Percentiles rank a stretch among this genome's conserved stretches.
These are phyloP conservation scores for Aurelia coerulea DNA, from an alignment of 30 jellyfish, hydroid and myxozoan species.

Conservation along the genomic window DNA sequence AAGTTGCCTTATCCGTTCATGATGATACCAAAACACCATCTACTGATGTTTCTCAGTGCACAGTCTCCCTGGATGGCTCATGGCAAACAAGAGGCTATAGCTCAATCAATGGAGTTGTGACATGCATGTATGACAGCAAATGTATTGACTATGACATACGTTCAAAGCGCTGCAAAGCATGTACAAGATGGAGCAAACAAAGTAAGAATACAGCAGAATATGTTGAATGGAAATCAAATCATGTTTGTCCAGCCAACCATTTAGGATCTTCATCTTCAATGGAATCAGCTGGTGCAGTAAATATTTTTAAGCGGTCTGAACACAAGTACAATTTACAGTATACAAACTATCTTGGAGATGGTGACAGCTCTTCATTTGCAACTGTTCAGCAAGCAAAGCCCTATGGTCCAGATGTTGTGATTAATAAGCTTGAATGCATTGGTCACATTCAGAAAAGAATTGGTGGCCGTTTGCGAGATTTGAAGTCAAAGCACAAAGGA, in stretches of 20 bases:
- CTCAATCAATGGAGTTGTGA: not conserved
- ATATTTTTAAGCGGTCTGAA: not conserved
- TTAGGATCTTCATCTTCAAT: not conserved
- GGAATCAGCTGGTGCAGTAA: not conserved
- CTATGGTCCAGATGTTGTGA: not conserved
- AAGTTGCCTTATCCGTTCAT: not conserved
- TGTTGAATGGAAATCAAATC: not conserved
- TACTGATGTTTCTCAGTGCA: not conserved
- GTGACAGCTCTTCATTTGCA: slow-evolving; percentile 1
- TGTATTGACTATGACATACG: not conserved
- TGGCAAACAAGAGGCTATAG: slow-evolving; percentile 14
- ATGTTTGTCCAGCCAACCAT: not conserved
- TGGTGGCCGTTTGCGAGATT: no score
- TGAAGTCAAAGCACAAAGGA: no score
- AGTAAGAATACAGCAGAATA: not conserved
- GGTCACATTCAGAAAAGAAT: no score
- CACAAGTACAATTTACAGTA: not conserved
- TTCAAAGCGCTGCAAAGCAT: not conserved
- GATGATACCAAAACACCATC: not conserved
- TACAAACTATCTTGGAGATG: slow-evolving; percentile 9
- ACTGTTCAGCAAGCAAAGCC: not conserved
- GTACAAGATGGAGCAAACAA: not conserved
- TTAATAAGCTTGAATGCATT: slow-evolving; percentile 7
- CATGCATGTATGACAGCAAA: not conserved
- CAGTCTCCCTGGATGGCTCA: not conserved